phyloP scores from a whole-genome alignment of 2,888 invertebrate genomes.

The Dascillus cervinus region DNA sequence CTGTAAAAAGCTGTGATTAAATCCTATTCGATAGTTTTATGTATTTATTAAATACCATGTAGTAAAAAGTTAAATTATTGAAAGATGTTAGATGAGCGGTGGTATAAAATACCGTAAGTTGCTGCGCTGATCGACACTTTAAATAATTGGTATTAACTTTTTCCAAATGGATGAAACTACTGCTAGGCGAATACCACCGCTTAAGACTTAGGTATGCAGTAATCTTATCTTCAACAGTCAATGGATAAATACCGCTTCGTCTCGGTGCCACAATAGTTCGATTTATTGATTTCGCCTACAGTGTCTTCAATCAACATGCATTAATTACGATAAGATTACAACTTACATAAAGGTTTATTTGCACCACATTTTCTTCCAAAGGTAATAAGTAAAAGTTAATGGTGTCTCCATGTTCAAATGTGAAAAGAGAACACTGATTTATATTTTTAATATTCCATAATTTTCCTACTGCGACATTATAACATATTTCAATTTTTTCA shows the following conservation, averaged over 20 bases:
- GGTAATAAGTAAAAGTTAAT: constrained; percentile 34
- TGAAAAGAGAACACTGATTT: constrained; percentile 32
- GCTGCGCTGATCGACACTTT: constrained; percentile 33
- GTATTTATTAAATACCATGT: constrained; percentile 27
- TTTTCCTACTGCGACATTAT: constrained; percentile 35
- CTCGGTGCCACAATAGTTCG: constrained; percentile 14
- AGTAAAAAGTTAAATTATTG: constrained; percentile 33
- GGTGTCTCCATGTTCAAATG: constrained; percentile 22
- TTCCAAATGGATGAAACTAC: constrained; percentile 34
- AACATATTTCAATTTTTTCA: constrained; percentile 36
- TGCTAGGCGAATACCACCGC: constrained; percentile 35
- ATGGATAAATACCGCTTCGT: constrained; percentile 1
- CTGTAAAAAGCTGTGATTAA: constrained; percentile 24
- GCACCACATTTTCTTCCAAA: constrained; percentile 32
- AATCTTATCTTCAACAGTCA: constrained; percentile 17
- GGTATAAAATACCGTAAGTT: constrained; percentile 34
- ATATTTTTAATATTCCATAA: constrained; percentile 35
- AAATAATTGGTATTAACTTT: constrained; percentile 20
- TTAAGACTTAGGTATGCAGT: constrained; percentile 21
- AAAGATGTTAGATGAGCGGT: constrained; percentile 27
- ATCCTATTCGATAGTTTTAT: background rate
- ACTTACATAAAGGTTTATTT: constrained; percentile 34
- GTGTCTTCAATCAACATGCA: too few relatives aligned
- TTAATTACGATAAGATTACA: too few relatives aligned
- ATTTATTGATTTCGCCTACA: constrained; percentile 34